Evolutionary conservation across 23 tunicate genomes (phyloP).

Genomic region (Phallusia fumigata): DNA sequence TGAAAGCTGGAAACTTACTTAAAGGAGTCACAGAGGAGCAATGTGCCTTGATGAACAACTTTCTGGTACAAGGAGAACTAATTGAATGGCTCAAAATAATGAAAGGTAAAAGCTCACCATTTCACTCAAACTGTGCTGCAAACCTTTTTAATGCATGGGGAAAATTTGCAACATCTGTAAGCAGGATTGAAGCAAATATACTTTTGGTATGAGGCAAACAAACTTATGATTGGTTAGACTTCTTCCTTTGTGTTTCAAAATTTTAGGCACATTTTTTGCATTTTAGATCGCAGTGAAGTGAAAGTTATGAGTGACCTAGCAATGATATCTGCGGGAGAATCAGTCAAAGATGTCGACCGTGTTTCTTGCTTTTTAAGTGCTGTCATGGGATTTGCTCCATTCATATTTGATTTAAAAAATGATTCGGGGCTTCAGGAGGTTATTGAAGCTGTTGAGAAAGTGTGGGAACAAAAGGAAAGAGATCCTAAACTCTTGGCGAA

Average conservation of each 20-base stretch:
- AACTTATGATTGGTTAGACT: no score
- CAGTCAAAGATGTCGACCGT: conserved; percentile 52
- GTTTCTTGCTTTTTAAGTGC: conserved; percentile 80
- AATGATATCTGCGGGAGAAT: conserved; percentile 82
- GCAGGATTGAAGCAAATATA: no score
- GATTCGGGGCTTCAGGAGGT: conserved; percentile 27
- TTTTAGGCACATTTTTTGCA: neutral
- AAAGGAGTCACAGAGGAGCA: neutral
- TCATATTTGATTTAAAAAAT: conserved; percentile 57
- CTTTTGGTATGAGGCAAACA: no score
- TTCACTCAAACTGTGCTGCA: neutral
- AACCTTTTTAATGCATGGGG: neutral
- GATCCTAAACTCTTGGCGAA: conserved; percentile 34
- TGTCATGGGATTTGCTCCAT: conserved; percentile 87
- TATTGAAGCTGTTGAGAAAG: conserved; percentile 33
- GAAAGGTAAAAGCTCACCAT: conserved; percentile 32
- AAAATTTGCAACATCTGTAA: no score
- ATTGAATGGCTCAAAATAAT: conserved; percentile 65
- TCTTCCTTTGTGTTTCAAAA: no score
- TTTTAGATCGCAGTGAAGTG: conserved; percentile 67
- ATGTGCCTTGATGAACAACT: neutral
- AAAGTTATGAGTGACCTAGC: conserved; percentile 85
- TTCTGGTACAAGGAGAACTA: conserved; percentile 52
- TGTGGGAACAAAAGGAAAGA: conserved; percentile 19
- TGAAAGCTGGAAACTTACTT: neutral